Evolutionary conservation across 2,113 vertebrate genomes (phyloP), one percentile per base, ranked within the genome.

Genomic region (Xyrauchen texanus): DNA sequence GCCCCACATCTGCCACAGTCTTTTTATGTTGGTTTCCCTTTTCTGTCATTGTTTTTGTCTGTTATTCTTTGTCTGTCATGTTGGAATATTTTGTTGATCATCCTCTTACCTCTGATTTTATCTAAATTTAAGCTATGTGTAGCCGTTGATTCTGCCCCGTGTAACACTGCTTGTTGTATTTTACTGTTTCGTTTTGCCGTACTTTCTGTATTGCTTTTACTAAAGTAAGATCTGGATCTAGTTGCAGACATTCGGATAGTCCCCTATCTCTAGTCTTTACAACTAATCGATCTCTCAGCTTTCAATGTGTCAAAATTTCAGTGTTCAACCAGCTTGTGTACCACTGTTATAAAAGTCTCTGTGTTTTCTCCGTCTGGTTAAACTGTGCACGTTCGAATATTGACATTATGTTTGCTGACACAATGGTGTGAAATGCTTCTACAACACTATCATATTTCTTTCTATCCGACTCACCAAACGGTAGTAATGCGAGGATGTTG

Each of bases 371-470:
- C 73, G 6, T 82, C 13, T 4, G 16, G 7, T 82, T 83, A 42
- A 85, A 82, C 71, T 81, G 79, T 15, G 79, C 64, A 49, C 21
- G 70, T 63, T 83, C 58, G 63, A 83, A 83, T 13, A 78, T 85
- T 85, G 0, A 69, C 55, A 0, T 82, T 80, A 62, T 85, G 64
- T 66, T 83, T 78, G 13, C 57, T 10, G 0, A 70, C 6, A 7
- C 15, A 79, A 12, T 74, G 71, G 7, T 78, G 57, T 76, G 45
- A 57, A 85, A 83, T 9, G 47, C 75, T 64, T 60, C 13, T 68
- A 77, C 79, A 0, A 77, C 73, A 0, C 9, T 6, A 1, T 55
- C 70, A 81, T 87, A 80, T 61, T 75, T 82, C 47, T 80, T 85
- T 79, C 80, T 74, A 4, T 85, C n/a, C 64, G 34, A 45, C 44